Evolutionary conservation across 2,113 vertebrate species (phyloP).

Genomic region (Lepus europaeus): DNA sequence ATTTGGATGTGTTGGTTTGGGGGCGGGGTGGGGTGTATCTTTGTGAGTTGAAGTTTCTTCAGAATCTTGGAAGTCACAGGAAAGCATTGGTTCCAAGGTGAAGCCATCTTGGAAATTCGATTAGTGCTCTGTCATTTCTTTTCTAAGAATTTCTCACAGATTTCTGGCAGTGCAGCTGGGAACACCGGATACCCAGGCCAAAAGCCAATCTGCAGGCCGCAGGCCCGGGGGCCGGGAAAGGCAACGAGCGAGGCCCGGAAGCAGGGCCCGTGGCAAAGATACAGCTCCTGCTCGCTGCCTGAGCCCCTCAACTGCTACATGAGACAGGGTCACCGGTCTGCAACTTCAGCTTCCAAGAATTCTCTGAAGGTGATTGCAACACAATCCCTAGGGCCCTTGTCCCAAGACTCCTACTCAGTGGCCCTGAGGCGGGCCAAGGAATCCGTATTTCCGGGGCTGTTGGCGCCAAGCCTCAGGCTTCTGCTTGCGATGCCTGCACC

Average conservation of each 20-base stretch:
- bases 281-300: background rate
- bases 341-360: background rate
- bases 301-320: background rate
- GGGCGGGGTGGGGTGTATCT: too few species aligned
- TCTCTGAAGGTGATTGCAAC: background rate
- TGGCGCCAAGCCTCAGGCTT: too few species aligned
- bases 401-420: background rate
- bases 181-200: background rate
- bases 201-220: rapidly evolving
- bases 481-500: too few species aligned
- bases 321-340: background rate
- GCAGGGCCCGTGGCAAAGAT: background rate
- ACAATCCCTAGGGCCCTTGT: background rate
- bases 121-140: too few species aligned
- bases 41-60: too few species aligned
- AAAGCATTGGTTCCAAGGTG: too few species aligned
- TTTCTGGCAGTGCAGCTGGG: rapidly evolving
- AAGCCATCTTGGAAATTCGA: too few species aligned
- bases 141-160: too few species aligned
- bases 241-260: background rate
- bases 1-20: too few species aligned
- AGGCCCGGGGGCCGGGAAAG: rapidly evolving
- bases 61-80: too few species aligned
- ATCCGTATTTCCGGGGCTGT: background rate
- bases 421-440: background rate